phyloP scores from a whole-genome alignment of 2,888 invertebrate species.

The Clepsis dumicolana region DNA sequence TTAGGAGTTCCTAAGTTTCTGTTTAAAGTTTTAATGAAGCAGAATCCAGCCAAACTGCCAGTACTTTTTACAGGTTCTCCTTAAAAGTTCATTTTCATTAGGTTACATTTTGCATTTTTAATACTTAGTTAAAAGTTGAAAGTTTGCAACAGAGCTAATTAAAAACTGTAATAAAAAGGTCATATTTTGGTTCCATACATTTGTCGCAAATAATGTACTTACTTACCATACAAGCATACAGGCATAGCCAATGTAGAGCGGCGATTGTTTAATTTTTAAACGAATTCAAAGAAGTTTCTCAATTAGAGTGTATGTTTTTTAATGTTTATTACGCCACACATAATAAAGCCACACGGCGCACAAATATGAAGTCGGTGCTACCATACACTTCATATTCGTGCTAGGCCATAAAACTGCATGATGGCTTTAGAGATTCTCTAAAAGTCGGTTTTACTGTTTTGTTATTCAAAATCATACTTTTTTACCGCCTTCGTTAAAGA shows the following conservation, averaged over 20 bases:
- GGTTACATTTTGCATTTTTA: not conserved
- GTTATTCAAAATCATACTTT: not conserved
- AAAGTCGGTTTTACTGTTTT: no score
- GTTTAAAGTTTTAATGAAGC: conserved; percentile 35
- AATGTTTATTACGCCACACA: no score
- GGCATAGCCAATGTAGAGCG: not conserved
- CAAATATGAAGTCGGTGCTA: no score
- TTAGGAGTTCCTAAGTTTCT: conserved; percentile 8
- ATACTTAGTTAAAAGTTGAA: conserved; percentile 8
- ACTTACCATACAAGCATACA: no score
- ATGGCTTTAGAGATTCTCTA: no score
- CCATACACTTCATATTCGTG: no score
- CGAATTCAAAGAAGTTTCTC: no score
- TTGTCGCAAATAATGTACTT: no score
- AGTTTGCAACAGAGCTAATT: not conserved
- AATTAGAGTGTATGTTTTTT: no score
- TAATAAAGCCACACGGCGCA: no score
- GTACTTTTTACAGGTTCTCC: conserved; percentile 19
- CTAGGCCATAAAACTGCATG: no score
- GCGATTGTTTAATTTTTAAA: not conserved
- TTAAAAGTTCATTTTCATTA: conserved; percentile 21
- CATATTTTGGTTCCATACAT: not conserved
- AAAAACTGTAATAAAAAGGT: not conserved
- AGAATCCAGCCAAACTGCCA: conserved; percentile 11
- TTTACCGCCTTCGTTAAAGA: not conserved